Conservation (phyloP, 2,797 vertebrate species). For the Rhyacichthys aspro region DNA sequence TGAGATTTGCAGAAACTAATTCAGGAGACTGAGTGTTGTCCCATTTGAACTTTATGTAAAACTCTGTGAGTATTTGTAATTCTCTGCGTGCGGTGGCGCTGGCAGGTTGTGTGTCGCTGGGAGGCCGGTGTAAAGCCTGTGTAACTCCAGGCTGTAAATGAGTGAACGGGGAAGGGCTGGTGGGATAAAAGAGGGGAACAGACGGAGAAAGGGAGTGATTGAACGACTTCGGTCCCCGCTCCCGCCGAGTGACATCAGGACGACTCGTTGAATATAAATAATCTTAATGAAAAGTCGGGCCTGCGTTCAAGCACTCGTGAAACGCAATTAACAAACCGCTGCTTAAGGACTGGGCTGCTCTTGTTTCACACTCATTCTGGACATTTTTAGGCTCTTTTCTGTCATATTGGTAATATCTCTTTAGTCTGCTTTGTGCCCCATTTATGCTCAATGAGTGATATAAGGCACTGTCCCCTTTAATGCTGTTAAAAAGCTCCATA, state of each 20-base stretch:
- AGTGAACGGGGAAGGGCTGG: slow-evolving; percentile 31
- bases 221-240: slow-evolving; percentile 33
- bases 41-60: background rate
- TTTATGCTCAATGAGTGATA: no score
- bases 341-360: background rate
- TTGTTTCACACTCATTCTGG: no score
- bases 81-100: background rate
- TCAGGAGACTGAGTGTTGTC: no score
- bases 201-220: slow-evolving; percentile 47
- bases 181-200: slow-evolving; percentile 22
- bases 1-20: no score
- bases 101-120: slow-evolving; percentile 57
- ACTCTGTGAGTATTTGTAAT: background rate
- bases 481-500: no score
- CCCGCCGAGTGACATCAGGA: slow-evolving; percentile 53
- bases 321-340: slow-evolving; percentile 3
- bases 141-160: slow-evolving; percentile 45
- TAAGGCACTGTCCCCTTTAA: no score
- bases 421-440: no score
- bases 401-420: no score
- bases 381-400: no score
- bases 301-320: slow-evolving; percentile 4
- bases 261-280: slow-evolving; percentile 52
- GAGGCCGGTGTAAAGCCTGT: slow-evolving; percentile 51
- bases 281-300: slow-evolving; percentile 37